Evolutionary conservation across 2,888 invertebrate species (phyloP).

Genomic region (Macaria liturata): DNA sequence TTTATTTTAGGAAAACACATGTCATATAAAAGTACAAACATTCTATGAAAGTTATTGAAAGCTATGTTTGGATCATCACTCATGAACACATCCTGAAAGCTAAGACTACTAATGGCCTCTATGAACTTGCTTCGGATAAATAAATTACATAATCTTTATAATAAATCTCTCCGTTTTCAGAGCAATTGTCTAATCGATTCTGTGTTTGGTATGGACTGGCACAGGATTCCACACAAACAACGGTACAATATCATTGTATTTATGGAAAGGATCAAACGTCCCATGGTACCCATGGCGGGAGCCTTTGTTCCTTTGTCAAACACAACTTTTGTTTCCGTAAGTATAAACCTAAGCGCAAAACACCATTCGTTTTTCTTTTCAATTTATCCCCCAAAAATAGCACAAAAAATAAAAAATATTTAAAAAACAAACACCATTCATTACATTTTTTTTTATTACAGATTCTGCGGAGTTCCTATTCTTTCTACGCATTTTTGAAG

Average conservation of each 20-base stretch:
- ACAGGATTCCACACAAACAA: conserved; percentile 40
- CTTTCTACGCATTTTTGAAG: conserved; percentile 52
- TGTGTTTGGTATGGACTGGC: conserved; percentile 58
- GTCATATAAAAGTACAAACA: too few species aligned
- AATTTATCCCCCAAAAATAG: too few species aligned
- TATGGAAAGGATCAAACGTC: conserved; percentile 68
- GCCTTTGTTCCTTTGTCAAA: conserved; percentile 66
- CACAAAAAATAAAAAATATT: neutral
- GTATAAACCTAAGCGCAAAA: conserved; percentile 5
- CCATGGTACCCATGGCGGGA: conserved; percentile 65
- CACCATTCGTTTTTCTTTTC: too few species aligned
- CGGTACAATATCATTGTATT: conserved; percentile 56
- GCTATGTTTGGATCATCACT: too few species aligned
- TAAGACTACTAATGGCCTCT: too few species aligned
- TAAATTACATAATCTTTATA: too few species aligned
- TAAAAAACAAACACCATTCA: too few species aligned
- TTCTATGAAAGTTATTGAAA: too few species aligned
- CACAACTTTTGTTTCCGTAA: conserved; percentile 66
- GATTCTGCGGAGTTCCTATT: conserved; percentile 52
- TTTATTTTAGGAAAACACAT: too few species aligned
- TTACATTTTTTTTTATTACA: conserved; percentile 37
- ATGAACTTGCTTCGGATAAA: too few species aligned
- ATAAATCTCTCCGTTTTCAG: conserved; percentile 33
- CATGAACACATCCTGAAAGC: too few species aligned
- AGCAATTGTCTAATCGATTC: conserved; percentile 47